phyloP scores from a whole-genome alignment of 2,888 invertebrate genomes.

The Aleiodes alternator region DNA sequence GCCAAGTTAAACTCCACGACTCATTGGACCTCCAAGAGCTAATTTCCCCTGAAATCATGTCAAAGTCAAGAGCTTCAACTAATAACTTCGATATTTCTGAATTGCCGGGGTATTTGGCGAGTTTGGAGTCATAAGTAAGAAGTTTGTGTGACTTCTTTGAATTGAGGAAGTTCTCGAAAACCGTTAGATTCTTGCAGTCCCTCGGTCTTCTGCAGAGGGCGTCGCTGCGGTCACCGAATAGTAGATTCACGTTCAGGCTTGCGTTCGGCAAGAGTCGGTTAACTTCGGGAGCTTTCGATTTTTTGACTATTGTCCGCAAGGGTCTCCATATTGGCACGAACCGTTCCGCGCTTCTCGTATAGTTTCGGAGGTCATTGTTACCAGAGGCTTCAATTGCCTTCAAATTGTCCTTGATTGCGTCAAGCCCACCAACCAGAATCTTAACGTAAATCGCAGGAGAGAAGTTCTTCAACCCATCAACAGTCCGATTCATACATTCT shows the following conservation, averaged over 20 bases:
- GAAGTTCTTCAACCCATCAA: constrained; percentile 60
- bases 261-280: constrained; percentile 63
- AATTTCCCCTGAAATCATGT: constrained; percentile 59
- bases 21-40: constrained; percentile 74
- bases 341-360: constrained; percentile 62
- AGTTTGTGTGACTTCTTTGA: constrained; percentile 63
- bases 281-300: constrained; percentile 53
- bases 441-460: constrained; percentile 65
- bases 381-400: constrained; percentile 61
- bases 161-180: constrained; percentile 60
- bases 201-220: constrained; percentile 55
- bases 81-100: constrained; percentile 62
- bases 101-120: constrained; percentile 60
- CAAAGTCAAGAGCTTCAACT: constrained; percentile 61
- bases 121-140: constrained; percentile 63
- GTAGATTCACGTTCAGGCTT: constrained; percentile 67
- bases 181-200: constrained; percentile 57
- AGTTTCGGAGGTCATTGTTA: constrained; percentile 59
- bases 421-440: constrained; percentile 59
- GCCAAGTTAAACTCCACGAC: constrained; percentile 77
- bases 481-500: constrained; percentile 60
- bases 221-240: constrained; percentile 56
- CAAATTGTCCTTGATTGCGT: constrained; percentile 61
- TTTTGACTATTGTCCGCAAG: constrained; percentile 60
- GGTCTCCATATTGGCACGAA: constrained; percentile 68